Evolutionary conservation across 2,797 vertebrate genomes (phyloP), one percentile per base, ranked within the genome.

Genomic region (Lithobates pipiens): DNA sequence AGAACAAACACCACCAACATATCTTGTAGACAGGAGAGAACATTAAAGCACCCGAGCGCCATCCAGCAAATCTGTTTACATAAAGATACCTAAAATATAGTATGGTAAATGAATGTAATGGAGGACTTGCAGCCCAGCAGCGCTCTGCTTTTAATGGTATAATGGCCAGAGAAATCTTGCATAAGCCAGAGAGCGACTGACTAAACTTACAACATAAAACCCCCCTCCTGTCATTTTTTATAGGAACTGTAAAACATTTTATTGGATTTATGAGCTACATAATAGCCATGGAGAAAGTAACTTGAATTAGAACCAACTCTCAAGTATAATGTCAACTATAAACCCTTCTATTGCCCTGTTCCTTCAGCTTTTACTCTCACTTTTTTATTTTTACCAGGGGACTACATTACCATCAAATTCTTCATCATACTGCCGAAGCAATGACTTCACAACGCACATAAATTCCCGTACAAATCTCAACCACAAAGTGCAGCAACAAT

Each of bases 211-310:
- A 94, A 91, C 93, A 94, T 95, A 95, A 95, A 95, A 93, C 90
- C 94, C 94, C 95, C 93, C 94, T 95, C 94, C 94, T 95, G 95
- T 95, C 95, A 95, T 94, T 93, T 87, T 95, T 95, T 95, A 95
- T 95, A 93, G 95, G 92, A 91, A 92, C 90, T 93, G 92, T 95
- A 95, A 95, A 95, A 95, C 93, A 95, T 92, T 95, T 94, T 94
- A 95, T 95, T 95, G 97, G 97, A 99, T 97, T 98, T 97, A 98
- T 96, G 96, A 96, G 97, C 96, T 96, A 95, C 96, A 96, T 96
- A 96, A 96, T 96, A 96, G 96, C 96, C 96, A 95, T 95, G 96
- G 96, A 96, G 97, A 97, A 97, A 96, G 96, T 96, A 97, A 96
- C 95, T 96, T 96, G 97, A 98, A 97, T 96, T 94, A 97, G 95